These are phyloP conservation scores for Gymnarchus niloticus DNA, from an alignment of 2,113 vertebrate genomes.

Conservation along the genomic window DNA sequence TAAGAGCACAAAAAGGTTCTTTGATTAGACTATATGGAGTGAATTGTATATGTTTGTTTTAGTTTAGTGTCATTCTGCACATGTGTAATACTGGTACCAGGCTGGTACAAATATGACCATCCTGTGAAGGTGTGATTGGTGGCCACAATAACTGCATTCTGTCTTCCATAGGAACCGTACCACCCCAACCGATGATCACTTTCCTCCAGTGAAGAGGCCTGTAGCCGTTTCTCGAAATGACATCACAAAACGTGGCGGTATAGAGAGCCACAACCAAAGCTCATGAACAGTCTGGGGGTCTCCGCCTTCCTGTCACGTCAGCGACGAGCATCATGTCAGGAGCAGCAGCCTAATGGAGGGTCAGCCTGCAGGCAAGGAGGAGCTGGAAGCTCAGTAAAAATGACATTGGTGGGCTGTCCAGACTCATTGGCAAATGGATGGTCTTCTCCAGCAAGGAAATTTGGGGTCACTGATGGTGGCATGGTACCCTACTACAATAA, in stretches of 20 bases:
- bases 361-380: neutral
- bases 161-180: neutral
- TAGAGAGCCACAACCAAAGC: neutral
- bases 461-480: neutral
- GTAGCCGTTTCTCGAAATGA: neutral
- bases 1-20: neutral
- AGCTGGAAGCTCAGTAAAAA: neutral
- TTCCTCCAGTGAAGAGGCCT: neutral
- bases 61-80: neutral
- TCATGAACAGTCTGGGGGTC: too few species aligned
- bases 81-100: neutral
- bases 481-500: neutral
- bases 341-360: neutral
- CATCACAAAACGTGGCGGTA: neutral
- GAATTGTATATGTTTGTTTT: neutral
- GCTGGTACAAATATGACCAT: neutral
- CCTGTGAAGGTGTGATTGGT: neutral
- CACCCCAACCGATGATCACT: neutral
- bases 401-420: neutral
- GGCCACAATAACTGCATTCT: neutral
- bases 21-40: neutral
- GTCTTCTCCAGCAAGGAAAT: neutral
- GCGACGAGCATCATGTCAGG: neutral
- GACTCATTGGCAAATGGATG: neutral
- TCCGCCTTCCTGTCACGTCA: neutral